Percentiles rank a stretch among this genome's conserved stretches.
Evolutionary conservation across 2,797 vertebrate genomes (phyloP).

Genomic region (Amphiprion clarkii): DNA sequence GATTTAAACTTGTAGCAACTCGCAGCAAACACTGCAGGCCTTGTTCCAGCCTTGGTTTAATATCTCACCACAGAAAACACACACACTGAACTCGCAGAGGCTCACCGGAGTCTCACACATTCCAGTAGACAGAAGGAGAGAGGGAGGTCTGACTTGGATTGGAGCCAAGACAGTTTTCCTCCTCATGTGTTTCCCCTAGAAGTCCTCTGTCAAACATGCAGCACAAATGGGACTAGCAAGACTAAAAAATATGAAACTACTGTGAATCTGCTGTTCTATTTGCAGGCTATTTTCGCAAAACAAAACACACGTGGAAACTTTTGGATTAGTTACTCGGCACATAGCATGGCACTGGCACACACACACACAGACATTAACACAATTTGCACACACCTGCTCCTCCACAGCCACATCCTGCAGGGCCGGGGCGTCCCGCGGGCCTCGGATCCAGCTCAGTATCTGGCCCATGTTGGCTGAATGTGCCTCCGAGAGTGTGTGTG

Average conservation of each 20-base stretch:
- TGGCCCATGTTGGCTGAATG: slow-evolving; percentile 83
- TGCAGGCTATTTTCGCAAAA: slow-evolving; percentile 25
- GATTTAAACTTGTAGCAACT: slow-evolving; percentile 16
- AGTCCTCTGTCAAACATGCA: slow-evolving; percentile 31
- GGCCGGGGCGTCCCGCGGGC: slow-evolving; percentile 69
- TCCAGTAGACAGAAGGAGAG: slow-evolving; percentile 63
- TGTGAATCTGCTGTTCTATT: not conserved
- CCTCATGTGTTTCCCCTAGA: slow-evolving; percentile 47
- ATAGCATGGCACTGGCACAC: slow-evolving; percentile 14
- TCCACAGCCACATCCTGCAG: slow-evolving; percentile 83
- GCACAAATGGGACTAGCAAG: not conserved
- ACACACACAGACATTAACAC: slow-evolving; percentile 25
- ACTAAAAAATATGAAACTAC: not conserved
- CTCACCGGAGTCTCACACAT: slow-evolving; percentile 70
- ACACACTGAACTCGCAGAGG: slow-evolving; percentile 30
- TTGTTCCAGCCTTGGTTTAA: slow-evolving; percentile 52
- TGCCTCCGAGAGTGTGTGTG: slow-evolving; percentile 39
- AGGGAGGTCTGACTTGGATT: slow-evolving; percentile 47
- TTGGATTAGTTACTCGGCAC: slow-evolving; percentile 24
- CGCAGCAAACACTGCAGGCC: slow-evolving; percentile 48
- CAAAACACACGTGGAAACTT: slow-evolving; percentile 58
- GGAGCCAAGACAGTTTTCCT: slow-evolving; percentile 61
- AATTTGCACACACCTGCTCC: slow-evolving; percentile 79
- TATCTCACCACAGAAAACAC: slow-evolving; percentile 41
- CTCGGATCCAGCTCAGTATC: slow-evolving; percentile 85